phyloP scores from a whole-genome alignment of 2,797 vertebrate species.

The Erethizon dorsatum region DNA sequence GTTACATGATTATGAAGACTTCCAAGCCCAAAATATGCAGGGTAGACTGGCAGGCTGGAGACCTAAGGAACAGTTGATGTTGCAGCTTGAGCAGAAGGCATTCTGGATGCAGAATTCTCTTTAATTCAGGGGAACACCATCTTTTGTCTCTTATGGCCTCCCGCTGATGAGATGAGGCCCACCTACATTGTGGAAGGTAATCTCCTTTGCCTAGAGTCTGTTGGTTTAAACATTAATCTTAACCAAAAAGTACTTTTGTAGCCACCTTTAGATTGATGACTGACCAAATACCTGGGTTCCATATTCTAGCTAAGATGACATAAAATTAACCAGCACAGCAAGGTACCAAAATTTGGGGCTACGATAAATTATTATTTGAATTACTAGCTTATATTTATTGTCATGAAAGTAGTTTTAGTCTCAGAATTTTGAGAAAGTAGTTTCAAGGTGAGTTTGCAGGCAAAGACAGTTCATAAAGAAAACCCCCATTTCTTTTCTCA shows the following conservation, averaged over 20 bases:
- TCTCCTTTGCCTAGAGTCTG: neutral
- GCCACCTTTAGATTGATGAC: neutral
- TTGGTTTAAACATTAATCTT: slow-evolving; percentile 30
- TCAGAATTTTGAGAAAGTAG: slow-evolving; percentile 20
- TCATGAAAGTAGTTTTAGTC: slow-evolving; percentile 23
- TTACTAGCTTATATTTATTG: neutral
- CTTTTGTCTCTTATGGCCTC: neutral
- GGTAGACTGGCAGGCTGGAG: neutral
- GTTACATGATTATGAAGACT: neutral
- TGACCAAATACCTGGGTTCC: neutral
- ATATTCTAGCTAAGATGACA: neutral
- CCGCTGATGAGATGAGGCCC: neutral
- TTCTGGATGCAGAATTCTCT: neutral
- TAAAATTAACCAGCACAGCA: neutral
- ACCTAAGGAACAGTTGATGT: neutral
- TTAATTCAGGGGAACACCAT: neutral
- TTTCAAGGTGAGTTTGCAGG: neutral
- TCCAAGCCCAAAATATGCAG: neutral
- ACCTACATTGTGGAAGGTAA: neutral
- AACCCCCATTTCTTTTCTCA: neutral
- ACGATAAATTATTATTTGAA: slow-evolving; percentile 19
- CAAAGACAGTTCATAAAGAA: neutral
- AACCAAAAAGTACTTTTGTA: neutral
- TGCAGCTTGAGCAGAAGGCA: neutral
- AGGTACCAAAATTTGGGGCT: neutral